phyloP scores from a whole-genome alignment of 2,797 vertebrate species.

The Coccyzus lansbergi region DNA sequence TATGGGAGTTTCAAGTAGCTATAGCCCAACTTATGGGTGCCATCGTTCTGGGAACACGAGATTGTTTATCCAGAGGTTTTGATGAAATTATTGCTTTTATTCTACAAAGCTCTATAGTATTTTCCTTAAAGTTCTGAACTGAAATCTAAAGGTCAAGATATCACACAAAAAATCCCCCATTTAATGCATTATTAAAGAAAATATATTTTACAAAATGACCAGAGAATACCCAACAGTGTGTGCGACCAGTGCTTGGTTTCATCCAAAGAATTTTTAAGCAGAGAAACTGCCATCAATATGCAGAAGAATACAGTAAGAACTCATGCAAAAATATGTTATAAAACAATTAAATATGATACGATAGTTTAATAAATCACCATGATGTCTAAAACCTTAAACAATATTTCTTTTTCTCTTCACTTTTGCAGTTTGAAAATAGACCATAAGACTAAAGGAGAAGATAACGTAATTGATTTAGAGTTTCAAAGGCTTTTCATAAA shows the following conservation, averaged over 20 bases:
- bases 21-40: not conserved
- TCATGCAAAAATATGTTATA: not conserved
- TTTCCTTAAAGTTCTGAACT: conserved; percentile 15
- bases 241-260: not conserved
- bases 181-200: not conserved
- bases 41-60: conserved; percentile 1
- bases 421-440: not conserved
- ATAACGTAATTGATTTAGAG: not conserved
- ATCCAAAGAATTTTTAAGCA: not conserved
- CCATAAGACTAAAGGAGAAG: not conserved
- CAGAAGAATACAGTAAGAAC: not conserved
- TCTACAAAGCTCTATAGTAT: not conserved
- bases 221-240: not conserved
- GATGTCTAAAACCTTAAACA: not conserved
- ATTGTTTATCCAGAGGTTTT: not conserved
- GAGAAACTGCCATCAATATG: not conserved
- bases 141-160: not conserved
- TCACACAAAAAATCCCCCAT: not conserved
- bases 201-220: not conserved
- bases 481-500: not conserved
- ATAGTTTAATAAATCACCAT: not conserved
- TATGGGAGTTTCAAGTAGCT: not conserved
- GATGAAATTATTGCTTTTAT: conserved; percentile 15
- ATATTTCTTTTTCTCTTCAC: not conserved
- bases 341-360: not conserved